Percentiles rank a stretch among this genome's conserved stretches.
phyloP scores from a whole-genome alignment of 2,113 vertebrate species.

The Lophochroa leadbeateri region DNA sequence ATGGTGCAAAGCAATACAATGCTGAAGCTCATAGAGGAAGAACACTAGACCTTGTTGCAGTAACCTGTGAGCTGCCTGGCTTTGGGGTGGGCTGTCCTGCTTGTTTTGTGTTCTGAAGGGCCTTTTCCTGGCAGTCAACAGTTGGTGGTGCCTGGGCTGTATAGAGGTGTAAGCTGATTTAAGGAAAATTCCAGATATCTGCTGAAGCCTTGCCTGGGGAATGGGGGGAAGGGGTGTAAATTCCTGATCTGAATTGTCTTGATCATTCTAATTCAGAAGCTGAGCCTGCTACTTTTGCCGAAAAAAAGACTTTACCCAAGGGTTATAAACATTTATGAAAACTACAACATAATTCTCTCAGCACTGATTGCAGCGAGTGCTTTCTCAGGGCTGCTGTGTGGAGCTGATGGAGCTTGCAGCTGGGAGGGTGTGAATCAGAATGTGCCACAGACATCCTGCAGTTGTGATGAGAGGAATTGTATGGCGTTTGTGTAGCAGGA shows the following conservation, averaged over 20 bases:
- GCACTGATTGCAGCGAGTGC: background rate
- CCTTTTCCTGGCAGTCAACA: background rate
- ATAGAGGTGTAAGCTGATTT: accelerated
- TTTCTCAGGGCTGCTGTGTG: background rate
- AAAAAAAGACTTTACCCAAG: background rate
- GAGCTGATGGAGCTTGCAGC: background rate
- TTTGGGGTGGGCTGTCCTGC: background rate
- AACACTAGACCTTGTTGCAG: background rate
- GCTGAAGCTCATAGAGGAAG: background rate
- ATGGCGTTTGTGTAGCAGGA: background rate
- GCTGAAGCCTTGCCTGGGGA: background rate
- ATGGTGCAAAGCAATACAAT: background rate
- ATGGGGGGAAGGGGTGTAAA: background rate
- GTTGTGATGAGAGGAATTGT: background rate
- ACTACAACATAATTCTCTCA: background rate
- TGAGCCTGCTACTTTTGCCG: background rate
- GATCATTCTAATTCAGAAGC: background rate
- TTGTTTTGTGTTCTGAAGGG: background rate
- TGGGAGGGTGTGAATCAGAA: background rate
- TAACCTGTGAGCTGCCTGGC: background rate
- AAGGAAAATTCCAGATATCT: background rate
- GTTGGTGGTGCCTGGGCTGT: background rate
- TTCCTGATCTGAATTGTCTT: background rate
- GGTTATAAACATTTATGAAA: background rate
- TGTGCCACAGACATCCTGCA: accelerated